phyloP scores from a whole-genome alignment of 2,113 vertebrate genomes.

The Dromaius novaehollandiae region DNA sequence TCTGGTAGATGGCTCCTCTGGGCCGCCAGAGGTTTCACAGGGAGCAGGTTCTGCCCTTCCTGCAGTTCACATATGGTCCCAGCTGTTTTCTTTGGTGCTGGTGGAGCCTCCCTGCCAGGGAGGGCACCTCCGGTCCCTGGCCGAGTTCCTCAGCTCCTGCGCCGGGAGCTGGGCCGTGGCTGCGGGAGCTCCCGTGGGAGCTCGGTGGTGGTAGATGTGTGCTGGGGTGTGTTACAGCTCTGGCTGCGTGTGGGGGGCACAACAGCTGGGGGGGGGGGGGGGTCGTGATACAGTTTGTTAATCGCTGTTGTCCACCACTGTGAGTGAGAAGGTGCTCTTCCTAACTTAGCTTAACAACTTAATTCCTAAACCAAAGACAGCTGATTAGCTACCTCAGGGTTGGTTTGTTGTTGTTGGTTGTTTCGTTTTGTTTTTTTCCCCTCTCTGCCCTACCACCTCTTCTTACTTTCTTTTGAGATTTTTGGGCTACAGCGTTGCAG shows the following conservation, averaged over 20 bases:
- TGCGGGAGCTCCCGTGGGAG: neutral
- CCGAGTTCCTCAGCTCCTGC: neutral
- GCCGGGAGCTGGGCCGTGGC: neutral
- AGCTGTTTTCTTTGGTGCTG: no score
- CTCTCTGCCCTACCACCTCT: no score
- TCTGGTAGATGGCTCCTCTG: neutral
- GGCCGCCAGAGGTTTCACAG: no score
- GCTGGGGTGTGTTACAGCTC: neutral
- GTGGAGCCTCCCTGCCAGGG: neutral
- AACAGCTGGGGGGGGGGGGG: no score
- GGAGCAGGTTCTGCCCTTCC: neutral
- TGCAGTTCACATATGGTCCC: neutral
- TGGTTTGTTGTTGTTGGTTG: no score
- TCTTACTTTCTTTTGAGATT: no score
- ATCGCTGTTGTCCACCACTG: accelerated
- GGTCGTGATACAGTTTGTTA: neutral
- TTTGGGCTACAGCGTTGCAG: no score
- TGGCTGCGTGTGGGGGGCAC: accelerated
- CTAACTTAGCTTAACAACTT: neutral
- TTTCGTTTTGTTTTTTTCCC: no score
- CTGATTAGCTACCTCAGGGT: no score
- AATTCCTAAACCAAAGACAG: neutral
- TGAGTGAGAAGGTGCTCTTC: neutral
- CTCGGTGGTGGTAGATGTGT: no score
- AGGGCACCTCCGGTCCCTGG: neutral